Percentiles rank a stretch among this genome's conserved stretches.
Evolutionary conservation across 2,888 invertebrate species (phyloP).

Genomic region (Penaeus monodon): DNA sequence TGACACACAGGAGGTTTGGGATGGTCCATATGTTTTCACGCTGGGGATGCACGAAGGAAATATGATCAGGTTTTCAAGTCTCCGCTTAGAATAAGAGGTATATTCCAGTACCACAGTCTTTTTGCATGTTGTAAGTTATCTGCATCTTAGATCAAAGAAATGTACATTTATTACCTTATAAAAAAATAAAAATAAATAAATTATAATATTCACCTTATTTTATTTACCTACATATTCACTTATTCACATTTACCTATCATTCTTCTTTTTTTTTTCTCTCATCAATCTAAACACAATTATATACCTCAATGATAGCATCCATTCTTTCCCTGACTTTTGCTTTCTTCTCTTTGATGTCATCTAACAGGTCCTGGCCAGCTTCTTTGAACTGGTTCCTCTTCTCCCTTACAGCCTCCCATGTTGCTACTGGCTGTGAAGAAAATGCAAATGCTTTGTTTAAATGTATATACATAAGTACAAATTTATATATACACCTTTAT

Average conservation of each 20-base stretch:
- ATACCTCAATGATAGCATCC: conserved; percentile 81
- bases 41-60: conserved; percentile 30
- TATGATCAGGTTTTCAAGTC: not conserved
- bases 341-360: conserved; percentile 80
- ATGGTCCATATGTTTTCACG: conserved; percentile 91
- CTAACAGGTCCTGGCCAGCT: conserved; percentile 77
- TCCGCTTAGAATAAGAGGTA: no score
- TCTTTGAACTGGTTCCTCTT: conserved; percentile 76
- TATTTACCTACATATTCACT: no score
- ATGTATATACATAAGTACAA: conserved; percentile 68
- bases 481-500: no score
- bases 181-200: no score
- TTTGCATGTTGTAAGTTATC: no score
- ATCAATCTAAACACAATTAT: no score
- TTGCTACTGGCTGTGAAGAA: conserved; percentile 27
- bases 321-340: conserved; percentile 80
- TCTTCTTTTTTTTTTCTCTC: no score
- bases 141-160: no score
- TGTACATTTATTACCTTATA: no score
- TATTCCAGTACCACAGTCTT: no score
- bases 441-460: conserved; percentile 71
- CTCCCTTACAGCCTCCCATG: conserved; percentile 45
- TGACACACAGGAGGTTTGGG: conserved; percentile 90
- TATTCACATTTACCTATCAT: no score
- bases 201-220: no score